Conservation (phyloP, 2,113 vertebrate species). For the Crotophaga sulcirostris region DNA sequence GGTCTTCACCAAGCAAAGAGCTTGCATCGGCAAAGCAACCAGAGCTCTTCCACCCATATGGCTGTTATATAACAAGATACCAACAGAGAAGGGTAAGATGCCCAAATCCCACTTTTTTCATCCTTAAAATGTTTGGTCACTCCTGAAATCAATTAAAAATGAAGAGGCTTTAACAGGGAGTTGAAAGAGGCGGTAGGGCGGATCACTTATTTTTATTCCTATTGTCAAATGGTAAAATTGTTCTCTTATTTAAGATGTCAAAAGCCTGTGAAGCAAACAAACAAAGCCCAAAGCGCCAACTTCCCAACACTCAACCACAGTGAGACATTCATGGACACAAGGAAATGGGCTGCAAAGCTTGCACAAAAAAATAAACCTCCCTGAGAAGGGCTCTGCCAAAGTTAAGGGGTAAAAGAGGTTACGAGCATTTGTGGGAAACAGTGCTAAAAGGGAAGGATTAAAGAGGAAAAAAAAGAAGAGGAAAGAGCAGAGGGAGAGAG, state of each 20-base stretch:
- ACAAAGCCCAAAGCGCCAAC: not conserved
- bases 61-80: not conserved
- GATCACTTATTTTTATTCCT: not conserved
- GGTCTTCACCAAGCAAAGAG: not conserved
- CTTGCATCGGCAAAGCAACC: not conserved
- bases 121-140: not conserved
- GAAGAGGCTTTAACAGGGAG: not conserved
- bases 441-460: not conserved
- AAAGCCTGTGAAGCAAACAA: not conserved
- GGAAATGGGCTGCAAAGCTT: not conserved
- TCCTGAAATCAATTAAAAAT: not conserved
- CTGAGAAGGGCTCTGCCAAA: not conserved
- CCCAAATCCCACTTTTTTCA: not conserved
- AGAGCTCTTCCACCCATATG: not conserved
- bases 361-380: not conserved
- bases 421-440: not conserved
- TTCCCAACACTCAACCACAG: not conserved
- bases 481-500: not conserved
- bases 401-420: not conserved
- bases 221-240: not conserved
- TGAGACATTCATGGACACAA: not conserved
- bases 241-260: not conserved
- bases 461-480: not conserved
- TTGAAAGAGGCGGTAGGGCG: not conserved
- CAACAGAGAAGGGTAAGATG: not conserved